Percentiles rank a stretch among this genome's conserved stretches.
phyloP scores from a whole-genome alignment of 2,888 invertebrate species.

The Drosophila cognata region DNA sequence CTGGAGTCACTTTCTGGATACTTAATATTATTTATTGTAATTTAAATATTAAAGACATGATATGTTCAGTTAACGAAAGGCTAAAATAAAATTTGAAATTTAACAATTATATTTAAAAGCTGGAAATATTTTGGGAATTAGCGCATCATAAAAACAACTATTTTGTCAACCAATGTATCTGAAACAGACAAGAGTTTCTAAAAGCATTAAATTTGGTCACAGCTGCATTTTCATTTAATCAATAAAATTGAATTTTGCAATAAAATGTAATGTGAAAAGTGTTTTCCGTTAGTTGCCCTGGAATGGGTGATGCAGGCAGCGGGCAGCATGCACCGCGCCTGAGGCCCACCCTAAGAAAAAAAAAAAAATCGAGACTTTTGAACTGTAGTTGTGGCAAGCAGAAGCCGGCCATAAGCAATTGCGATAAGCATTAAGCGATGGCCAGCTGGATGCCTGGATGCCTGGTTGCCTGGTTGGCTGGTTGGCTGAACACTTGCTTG shows the following conservation, averaged over 20 bases:
- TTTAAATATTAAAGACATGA: not conserved
- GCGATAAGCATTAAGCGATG: conserved; percentile 50
- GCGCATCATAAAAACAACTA: not conserved
- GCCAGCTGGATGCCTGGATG: conserved; percentile 46
- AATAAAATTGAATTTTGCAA: conserved; percentile 5
- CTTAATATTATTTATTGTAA: not conserved
- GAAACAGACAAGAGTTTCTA: not conserved
- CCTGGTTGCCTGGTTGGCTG: not conserved
- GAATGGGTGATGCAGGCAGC: not conserved
- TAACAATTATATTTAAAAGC: not conserved
- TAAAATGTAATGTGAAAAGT: conserved; percentile 4
- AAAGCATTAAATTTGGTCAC: not conserved
- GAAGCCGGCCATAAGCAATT: conserved; percentile 62
- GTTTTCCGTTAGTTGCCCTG: conserved; percentile 2
- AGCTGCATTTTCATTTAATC: not conserved
- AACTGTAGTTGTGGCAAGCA: conserved; percentile 27
- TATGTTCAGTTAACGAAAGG: not conserved
- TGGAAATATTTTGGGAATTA: not conserved
- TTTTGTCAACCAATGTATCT: not conserved
- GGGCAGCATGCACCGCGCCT: not conserved
- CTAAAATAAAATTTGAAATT: not conserved
- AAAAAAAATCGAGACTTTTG: not conserved
- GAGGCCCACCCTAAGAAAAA: conserved; percentile 3
- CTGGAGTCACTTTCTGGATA: not conserved
- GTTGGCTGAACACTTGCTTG: conserved; percentile 31